Base-by-base conservation (phyloP, 2,797 vertebrate genomes). In the Coluber constrictor region DNA sequence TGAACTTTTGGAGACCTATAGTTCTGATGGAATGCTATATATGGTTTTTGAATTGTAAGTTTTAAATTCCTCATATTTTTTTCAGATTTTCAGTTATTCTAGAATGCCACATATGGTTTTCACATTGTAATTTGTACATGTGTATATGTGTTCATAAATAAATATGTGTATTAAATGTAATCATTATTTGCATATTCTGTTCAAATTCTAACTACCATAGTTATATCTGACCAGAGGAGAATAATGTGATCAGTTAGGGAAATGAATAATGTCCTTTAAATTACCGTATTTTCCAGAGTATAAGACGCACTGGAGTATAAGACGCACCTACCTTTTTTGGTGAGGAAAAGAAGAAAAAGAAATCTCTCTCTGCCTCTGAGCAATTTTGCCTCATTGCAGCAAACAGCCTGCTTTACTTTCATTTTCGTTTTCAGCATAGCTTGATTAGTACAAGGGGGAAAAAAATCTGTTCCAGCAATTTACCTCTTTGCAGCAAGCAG, bases 1-100 rank as follows among this genome's bases (percentile, higher is more conserved):
- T 95, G 99, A 99, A 96, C 98, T 99, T 90, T 97, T 99, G 97
- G 99, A 99, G 97, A 99, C 99, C 27, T 99, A 99, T 98, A 99
- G 99, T 97, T 99, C 99, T 7, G 99, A 99, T 97, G 99, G 99
- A 97, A 99, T 99, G 99, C 99, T 99, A 97, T 99, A 99, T 97
- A 99, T 99, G 99, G 99, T 99, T 95, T 99, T 99, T 95, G 99
- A 99, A 98, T 99, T 99, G 99, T 99, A 98, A 99, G 99, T 98
- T 94, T 95, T 55, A 88, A 93, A 94, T 96, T 93, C 43, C 94
- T 97, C 92, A 29, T 60, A 47, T 51, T 55, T 86, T 25, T 43
- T 83, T 47, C 37, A 83, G 74, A 83, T 12, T 23, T 83, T 83
- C 20, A 83, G 10, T 25, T 83, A 20, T 79, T 79, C 74, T 83